These are phyloP conservation scores for Cryptophagus acutangulus DNA, from an alignment of 2,888 invertebrate species.

Conservation along the genomic window DNA sequence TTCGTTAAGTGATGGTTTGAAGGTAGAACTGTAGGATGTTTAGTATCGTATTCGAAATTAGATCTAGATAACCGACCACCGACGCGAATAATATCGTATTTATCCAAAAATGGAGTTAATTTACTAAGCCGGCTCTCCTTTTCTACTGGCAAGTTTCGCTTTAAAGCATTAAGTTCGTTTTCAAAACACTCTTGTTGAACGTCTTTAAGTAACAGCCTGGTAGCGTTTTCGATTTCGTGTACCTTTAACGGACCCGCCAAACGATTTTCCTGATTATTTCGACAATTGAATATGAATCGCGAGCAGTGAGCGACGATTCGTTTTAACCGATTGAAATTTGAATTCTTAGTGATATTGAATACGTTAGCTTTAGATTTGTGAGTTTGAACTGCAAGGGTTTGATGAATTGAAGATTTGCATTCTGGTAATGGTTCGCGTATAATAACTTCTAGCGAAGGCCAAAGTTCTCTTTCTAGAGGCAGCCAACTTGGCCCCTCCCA, in stretches of 20 bases:
- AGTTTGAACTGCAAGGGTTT: no score
- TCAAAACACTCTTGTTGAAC: neutral
- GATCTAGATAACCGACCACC: slow-evolving; percentile 16
- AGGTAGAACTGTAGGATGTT: slow-evolving; percentile 14
- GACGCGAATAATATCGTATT: slow-evolving; percentile 13
- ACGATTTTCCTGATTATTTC: neutral
- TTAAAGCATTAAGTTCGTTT: neutral
- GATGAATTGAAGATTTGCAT: no score
- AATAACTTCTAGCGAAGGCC: no score
- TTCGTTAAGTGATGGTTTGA: slow-evolving; percentile 12
- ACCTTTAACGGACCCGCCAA: neutral
- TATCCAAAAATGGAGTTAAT: slow-evolving; percentile 16
- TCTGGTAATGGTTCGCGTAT: neutral
- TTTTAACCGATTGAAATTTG: neutral
- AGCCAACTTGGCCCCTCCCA: slow-evolving; percentile 7
- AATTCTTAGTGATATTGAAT: no score
- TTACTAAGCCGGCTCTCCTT: no score
- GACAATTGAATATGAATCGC: neutral
- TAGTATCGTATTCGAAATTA: slow-evolving; percentile 5
- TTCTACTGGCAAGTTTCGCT: neutral
- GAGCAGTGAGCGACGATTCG: neutral
- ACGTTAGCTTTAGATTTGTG: no score
- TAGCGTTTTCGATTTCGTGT: neutral
- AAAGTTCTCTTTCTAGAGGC: neutral
- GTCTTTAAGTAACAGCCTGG: neutral